phyloP scores from a whole-genome alignment of 2,797 vertebrate genomes.

The Arctocebus calabarensis region DNA sequence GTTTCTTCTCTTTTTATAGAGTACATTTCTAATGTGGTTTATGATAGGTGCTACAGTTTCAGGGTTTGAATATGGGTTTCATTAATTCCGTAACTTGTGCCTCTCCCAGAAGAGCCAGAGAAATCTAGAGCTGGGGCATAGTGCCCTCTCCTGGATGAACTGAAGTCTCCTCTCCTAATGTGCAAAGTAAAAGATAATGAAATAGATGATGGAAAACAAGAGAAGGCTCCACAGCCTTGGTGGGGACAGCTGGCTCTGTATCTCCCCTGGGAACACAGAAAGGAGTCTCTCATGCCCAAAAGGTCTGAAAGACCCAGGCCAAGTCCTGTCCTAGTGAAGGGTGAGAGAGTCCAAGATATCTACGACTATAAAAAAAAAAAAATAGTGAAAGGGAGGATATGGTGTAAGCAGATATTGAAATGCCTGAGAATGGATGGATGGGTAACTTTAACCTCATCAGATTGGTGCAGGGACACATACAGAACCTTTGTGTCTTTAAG shows the following conservation, averaged over 20 bases:
- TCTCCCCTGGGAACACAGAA: not conserved
- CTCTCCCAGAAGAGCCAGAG: constrained; percentile 17
- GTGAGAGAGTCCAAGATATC: not conserved
- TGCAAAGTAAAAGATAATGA: not conserved
- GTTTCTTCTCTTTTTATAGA: constrained; percentile 76
- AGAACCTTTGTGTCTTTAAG: not conserved
- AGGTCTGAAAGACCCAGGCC: not conserved
- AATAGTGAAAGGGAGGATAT: not conserved
- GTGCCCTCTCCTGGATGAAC: constrained; percentile 84
- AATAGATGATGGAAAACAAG: not conserved
- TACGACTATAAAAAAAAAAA: not conserved
- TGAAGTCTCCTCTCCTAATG: not conserved
- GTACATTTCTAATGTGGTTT: constrained; percentile 67
- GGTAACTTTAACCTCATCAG: constrained; percentile 12
- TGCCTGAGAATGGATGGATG: not conserved
- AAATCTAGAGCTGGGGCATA: constrained; percentile 70
- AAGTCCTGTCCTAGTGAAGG: not conserved
- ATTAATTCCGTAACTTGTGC: constrained; percentile 72
- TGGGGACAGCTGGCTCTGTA: not conserved
- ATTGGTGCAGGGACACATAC: not conserved
- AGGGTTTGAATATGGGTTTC: constrained; percentile 74
- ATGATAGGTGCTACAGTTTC: constrained; percentile 74
- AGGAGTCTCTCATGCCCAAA: not conserved
- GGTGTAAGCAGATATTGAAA: constrained; percentile 57
- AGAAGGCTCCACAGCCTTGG: not conserved